phyloP scores from a whole-genome alignment of 2,888 invertebrate species.

The Pedicia rivosa region DNA sequence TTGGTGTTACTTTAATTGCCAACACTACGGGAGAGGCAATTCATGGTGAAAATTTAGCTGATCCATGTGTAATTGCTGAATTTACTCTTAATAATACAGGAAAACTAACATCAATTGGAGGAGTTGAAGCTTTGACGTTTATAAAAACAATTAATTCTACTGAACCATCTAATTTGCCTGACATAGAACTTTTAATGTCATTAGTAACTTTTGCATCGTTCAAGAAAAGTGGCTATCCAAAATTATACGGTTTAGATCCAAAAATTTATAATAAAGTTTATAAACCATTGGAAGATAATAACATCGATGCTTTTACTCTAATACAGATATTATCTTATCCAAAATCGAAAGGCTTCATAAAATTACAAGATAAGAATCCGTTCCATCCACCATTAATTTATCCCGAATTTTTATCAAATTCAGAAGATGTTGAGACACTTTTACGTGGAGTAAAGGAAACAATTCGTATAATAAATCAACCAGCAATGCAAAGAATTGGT shows the following conservation, averaged over 20 bases:
- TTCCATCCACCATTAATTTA: constrained; percentile 40
- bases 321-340: constrained; percentile 56
- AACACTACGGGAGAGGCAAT: constrained; percentile 23
- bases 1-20: constrained; percentile 25
- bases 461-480: constrained; percentile 34
- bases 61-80: too few species aligned
- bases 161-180: constrained; percentile 43
- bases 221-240: constrained; percentile 35
- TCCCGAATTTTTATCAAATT: constrained; percentile 38
- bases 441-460: constrained; percentile 37
- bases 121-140: constrained; percentile 49
- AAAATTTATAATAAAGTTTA: constrained; percentile 37
- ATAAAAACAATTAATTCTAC: constrained; percentile 38
- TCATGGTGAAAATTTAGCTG: constrained; percentile 7
- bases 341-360: constrained; percentile 50
- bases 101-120: constrained; percentile 36
- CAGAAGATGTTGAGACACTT: constrained; percentile 33
- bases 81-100: not conserved
- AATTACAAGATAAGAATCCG: constrained; percentile 47
- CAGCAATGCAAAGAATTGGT: constrained; percentile 39
- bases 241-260: constrained; percentile 40
- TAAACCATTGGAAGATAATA: constrained; percentile 33
- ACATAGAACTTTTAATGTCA: constrained; percentile 46
- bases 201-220: constrained; percentile 47
- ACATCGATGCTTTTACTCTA: constrained; percentile 38